Base-by-base conservation (phyloP, 2,888 invertebrate species). In the Folsomia candida region DNA sequence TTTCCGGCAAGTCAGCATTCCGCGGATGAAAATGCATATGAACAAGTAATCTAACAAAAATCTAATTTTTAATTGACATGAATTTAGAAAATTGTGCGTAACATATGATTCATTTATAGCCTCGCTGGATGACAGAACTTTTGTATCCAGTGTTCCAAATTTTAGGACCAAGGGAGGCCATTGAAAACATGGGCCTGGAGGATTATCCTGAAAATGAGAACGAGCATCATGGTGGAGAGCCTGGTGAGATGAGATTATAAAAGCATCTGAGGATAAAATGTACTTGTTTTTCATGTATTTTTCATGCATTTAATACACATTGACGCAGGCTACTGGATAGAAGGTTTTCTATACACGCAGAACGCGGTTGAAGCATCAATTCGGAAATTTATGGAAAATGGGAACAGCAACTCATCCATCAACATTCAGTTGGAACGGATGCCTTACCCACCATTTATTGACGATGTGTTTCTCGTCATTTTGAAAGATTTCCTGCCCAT, bases 401-500 rank as follows among this genome's bases (percentile, higher is more conserved):
- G 25, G 1, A 14, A n/a, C 3, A 37, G 69, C 14, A 47, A 68
- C 28, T 11, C 37, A 47, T 20, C 51, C 1, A 26, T 25, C 1
- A n/a, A n/a, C 6, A 29, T 79, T 2, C 1, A 37, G 11, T 27
- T 75, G 6, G 51, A 59, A 2, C 51, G 80, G 29, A 91, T 88
- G 83, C 91, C 93, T 0, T 92, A 91, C 82, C 91, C 92, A 0
- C 83, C 86, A 0, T 93, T 88, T 83, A 83, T 88, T 0, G 83
- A 86, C 26, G 93, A 94, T 82, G 82, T 86, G 0, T 86, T 92
- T 25, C 83, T 92, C 1, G 84, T 87, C 47, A 87, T 88, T 0
- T 82, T 93, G 57, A 87, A 89, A 81, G 82, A 85, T 14, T 86
- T 90, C 78, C 86, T 94, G 70, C 90, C 93, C 0, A 84, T 91